These are phyloP conservation scores for Odontocerum albicorne DNA, from an alignment of 2,888 invertebrate genomes.

Conservation along the genomic window DNA sequence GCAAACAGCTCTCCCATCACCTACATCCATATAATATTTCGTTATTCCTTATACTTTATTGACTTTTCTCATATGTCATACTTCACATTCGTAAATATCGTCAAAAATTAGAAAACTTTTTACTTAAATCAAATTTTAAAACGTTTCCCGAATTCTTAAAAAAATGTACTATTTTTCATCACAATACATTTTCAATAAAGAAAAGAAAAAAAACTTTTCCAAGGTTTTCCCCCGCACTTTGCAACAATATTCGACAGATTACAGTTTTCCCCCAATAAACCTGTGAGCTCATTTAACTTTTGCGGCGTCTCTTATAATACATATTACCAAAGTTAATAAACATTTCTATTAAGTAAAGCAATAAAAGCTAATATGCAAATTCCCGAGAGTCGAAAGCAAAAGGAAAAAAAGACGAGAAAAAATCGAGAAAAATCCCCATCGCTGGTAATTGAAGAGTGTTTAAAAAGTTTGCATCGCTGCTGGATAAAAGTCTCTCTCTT, in stretches of 20 bases:
- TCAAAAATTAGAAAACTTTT: no score
- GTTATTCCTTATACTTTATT: no score
- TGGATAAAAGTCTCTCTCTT: constrained; percentile 26
- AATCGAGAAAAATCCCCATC: constrained; percentile 31
- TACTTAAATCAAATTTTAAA: no score
- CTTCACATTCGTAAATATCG: no score
- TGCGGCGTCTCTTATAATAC: constrained; percentile 17
- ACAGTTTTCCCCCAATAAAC: constrained; percentile 1
- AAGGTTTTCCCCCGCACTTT: no score
- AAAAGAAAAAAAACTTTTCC: no score
- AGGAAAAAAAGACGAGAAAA: constrained; percentile 6
- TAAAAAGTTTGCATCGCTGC: constrained; percentile 35
- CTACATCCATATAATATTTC: no score
- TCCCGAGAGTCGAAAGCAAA: constrained; percentile 11
- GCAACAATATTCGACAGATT: constrained; percentile 4
- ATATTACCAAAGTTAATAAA: constrained; percentile 30
- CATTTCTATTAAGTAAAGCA: constrained; percentile 31
- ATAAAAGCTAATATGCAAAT: constrained; percentile 35
- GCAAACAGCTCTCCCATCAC: no score
- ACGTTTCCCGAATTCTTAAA: no score
- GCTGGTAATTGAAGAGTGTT: constrained; percentile 36
- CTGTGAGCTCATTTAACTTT: constrained; percentile 24
- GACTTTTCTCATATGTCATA: no score
- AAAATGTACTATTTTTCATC: no score
- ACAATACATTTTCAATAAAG: no score